Evolutionary conservation across 2,113 vertebrate genomes (phyloP).

Genomic region (Petaurus breviceps): DNA sequence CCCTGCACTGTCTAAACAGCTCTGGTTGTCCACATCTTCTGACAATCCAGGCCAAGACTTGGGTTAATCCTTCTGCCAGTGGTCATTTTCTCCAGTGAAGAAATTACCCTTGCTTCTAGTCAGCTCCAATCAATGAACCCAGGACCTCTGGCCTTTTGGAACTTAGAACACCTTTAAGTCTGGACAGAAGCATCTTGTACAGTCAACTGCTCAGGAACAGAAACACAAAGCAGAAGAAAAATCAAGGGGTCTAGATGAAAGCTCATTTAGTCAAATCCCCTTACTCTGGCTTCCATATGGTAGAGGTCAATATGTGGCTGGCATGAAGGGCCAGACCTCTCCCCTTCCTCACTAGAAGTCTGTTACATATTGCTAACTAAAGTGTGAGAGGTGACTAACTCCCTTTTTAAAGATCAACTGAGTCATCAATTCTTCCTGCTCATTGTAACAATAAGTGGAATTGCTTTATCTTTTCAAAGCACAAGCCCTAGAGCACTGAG

Average conservation of each 20-base stretch:
- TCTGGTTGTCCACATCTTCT: neutral
- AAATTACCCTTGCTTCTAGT: too few species aligned
- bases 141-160: neutral
- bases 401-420: neutral
- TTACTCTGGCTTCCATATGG: neutral
- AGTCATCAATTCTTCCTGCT: neutral
- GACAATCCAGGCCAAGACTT: neutral
- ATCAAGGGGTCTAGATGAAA: neutral
- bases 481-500: neutral
- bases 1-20: neutral
- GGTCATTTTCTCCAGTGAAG: neutral
- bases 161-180: neutral
- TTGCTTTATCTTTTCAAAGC: neutral
- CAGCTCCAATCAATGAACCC: neutral
- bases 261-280: neutral
- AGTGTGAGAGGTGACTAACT: neutral
- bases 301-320: neutral
- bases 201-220: neutral
- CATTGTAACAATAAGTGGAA: neutral
- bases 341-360: neutral
- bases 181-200: neutral
- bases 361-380: neutral
- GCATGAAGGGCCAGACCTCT: neutral
- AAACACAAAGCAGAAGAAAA: neutral
- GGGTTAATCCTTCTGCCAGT: neutral